Base-by-base conservation (phyloP, 1,140 invertebrate species). In the Caenorhabditis latens region DNA sequence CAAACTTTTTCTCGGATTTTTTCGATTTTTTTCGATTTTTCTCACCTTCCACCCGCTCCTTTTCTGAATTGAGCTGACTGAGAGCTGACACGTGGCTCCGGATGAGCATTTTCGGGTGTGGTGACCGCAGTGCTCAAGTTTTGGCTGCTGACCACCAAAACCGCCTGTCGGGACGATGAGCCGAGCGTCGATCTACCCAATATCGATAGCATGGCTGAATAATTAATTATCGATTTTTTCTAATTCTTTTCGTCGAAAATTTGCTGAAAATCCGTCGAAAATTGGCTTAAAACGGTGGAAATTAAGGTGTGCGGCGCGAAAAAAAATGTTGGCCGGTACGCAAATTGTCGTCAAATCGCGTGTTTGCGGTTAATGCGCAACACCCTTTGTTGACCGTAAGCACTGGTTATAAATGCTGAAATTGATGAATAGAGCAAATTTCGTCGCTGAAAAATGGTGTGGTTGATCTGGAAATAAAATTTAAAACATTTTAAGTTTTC, bases 51-150 rank as follows among this genome's bases (percentile, higher is more conserved):
- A 63, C 86, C 86, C 4, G 75, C 55, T 63, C 90, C 90, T 61
- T 89, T 91, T 43, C 84, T 90, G 58, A 89, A 89, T 86, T 88
- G 88, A 43, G 89, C 87, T 24, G 83, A 61, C 43, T 79, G 43
- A 13, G 90, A 88, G 65, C 83, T 87, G 32, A 87, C 42, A 24
- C 79, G 50, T 11, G 90, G 87, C 21, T 89, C 89, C 0, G 90
- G 90, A 79, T 90, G 46, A 24, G 63, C 65, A 40, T 85, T 65
- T 67, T 85, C 63, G 4, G 84, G 40, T 4, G 61, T 43, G 11
- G 67, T 55, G 13, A 67, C 63, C 63, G 84, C 65, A 24, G 46
- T 67, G 58, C 84, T 85, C 16, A 57, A 85, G 24, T 79, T 79
- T 24, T 79, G 71, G 46, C 71, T 79, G 43, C 46, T 24, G 46